phyloP scores from a whole-genome alignment of 2,888 invertebrate genomes.

The Mesorhabditis spiculigera region DNA sequence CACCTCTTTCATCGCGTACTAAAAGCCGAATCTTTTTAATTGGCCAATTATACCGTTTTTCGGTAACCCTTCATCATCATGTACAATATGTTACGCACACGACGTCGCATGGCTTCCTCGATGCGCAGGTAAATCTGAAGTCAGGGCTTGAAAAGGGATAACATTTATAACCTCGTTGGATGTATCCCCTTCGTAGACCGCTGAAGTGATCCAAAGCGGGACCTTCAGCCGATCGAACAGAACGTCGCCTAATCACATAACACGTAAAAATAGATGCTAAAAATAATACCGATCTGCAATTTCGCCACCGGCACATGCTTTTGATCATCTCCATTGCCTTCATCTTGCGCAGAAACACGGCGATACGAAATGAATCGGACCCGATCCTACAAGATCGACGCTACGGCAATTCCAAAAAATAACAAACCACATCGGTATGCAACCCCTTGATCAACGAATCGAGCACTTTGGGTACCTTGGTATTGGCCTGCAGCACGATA shows the following conservation, averaged over 20 bases:
- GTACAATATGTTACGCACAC: slow-evolving; percentile 28
- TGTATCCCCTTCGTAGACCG: background rate
- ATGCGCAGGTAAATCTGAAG: slow-evolving; percentile 1
- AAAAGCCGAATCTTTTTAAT: slow-evolving; percentile 5
- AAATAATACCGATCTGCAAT: background rate
- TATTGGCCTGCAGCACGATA: background rate
- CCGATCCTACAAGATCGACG: background rate
- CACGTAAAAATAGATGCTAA: background rate
- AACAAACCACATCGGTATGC: background rate
- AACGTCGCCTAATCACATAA: slow-evolving; percentile 1
- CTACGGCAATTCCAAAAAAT: background rate
- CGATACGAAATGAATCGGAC: background rate
- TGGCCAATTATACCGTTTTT: slow-evolving; percentile 17
- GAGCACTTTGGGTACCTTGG: background rate
- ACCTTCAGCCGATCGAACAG: background rate
- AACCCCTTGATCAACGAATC: background rate
- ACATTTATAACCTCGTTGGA: background rate
- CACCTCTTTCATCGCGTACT: background rate
- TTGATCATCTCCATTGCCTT: slow-evolving; percentile 6
- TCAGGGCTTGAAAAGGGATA: background rate
- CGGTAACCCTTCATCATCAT: slow-evolving; percentile 25
- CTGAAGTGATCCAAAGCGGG: background rate
- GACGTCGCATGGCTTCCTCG: slow-evolving; percentile 20
- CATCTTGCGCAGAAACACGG: background rate
- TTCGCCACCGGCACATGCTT: background rate